Evolutionary conservation across 2,113 vertebrate species (phyloP).

Genomic region (Plecturocebus donacophilus): DNA sequence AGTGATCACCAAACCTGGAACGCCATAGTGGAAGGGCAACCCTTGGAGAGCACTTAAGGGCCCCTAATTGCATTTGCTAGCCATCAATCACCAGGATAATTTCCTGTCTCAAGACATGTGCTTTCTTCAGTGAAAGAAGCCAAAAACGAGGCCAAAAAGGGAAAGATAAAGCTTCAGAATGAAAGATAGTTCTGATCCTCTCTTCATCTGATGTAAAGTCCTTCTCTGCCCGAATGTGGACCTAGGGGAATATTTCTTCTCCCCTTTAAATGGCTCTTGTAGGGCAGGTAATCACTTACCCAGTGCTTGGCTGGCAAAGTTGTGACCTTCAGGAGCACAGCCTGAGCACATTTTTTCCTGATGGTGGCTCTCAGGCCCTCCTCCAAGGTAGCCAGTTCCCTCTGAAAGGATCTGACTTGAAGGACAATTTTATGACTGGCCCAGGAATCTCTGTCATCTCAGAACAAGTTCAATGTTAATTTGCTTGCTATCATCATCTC

Average conservation of each 20-base stretch:
- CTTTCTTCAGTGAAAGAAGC: conserved; percentile 59
- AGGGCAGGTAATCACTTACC: neutral
- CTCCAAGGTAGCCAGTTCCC: neutral
- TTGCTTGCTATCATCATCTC: neutral
- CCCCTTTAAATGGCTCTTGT: neutral
- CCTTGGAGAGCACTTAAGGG: conserved; percentile 68
- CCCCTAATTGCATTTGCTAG: conserved; percentile 74
- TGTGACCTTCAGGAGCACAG: neutral
- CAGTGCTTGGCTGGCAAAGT: neutral
- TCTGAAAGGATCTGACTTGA: neutral
- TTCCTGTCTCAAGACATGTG: conserved; percentile 65
- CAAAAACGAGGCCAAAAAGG: neutral
- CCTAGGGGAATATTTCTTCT: neutral
- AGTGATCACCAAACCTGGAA: conserved; percentile 15
- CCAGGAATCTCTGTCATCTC: neutral
- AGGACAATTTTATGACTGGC: neutral
- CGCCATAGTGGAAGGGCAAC: neutral
- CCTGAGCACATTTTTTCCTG: neutral
- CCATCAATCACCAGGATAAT: conserved; percentile 63
- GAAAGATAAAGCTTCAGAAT: neutral
- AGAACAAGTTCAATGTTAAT: conserved; percentile 31
- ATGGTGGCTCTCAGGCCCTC: neutral
- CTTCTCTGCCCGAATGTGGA: accelerated
- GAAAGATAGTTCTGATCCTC: neutral
- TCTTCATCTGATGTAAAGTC: neutral